Evolutionary conservation across 1,140 invertebrate species (phyloP).

Genomic region (Kradibia gibbosae): DNA sequence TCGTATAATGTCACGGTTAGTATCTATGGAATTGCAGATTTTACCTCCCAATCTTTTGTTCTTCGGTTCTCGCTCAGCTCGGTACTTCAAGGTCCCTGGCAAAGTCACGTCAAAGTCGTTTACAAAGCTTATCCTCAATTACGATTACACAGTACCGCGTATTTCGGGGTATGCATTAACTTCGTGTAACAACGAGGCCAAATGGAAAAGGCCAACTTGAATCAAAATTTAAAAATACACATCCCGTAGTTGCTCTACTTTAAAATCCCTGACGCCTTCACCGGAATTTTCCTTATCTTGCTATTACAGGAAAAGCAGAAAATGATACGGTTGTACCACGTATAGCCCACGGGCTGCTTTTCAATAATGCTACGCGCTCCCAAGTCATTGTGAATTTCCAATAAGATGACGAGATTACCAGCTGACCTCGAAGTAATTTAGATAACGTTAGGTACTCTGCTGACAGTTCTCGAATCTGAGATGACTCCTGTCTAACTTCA

Average conservation of each 20-base stretch:
- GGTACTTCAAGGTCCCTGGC: constrained; percentile 40
- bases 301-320: background rate
- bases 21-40: constrained; percentile 54
- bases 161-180: no score
- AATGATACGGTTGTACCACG: no score
- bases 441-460: constrained; percentile 47
- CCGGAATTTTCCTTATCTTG: background rate
- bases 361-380: no score
- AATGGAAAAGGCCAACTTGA: background rate
- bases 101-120: constrained; percentile 45
- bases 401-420: constrained; percentile 12
- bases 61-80: constrained; percentile 41
- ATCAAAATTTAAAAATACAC: background rate
- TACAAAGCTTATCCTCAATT: background rate
- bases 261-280: background rate
- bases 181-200: background rate
- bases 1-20: constrained; percentile 87
- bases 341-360: no score
- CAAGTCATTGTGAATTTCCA: background rate
- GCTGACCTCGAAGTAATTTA: constrained; percentile 45
- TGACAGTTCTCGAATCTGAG: constrained; percentile 49
- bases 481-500: constrained; percentile 39
- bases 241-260: background rate
- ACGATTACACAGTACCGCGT: no score
- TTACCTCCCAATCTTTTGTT: constrained; percentile 30